Evolutionary conservation across 1,140 invertebrate genomes (phyloP).

Genomic region (Brevipalpus yothersi): DNA sequence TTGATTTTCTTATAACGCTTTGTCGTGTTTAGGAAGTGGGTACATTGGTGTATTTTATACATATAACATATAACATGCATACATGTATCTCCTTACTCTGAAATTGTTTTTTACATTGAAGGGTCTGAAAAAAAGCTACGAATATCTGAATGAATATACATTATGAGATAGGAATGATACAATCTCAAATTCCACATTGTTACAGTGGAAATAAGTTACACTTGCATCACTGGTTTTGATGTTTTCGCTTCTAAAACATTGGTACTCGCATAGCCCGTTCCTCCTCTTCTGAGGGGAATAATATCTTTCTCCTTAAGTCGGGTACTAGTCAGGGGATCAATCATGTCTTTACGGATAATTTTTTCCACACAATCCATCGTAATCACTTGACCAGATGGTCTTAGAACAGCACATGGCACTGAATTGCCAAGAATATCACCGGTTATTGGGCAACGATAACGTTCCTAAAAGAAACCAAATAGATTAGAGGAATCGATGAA

Average conservation of each 20-base stretch:
- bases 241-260: conserved; percentile 62
- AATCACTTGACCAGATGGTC: conserved; percentile 81
- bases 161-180: too few relatives aligned
- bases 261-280: conserved; percentile 72
- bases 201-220: conserved; percentile 18
- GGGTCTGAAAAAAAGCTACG: too few relatives aligned
- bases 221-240: conserved; percentile 61
- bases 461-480: conserved; percentile 27
- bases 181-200: too few relatives aligned
- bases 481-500: not conserved
- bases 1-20: too few relatives aligned
- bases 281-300: conserved; percentile 71
- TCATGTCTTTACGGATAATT: conserved; percentile 86
- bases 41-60: too few relatives aligned
- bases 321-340: conserved; percentile 70
- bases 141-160: too few relatives aligned
- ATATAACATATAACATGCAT: too few relatives aligned
- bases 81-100: too few relatives aligned
- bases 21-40: too few relatives aligned
- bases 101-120: too few relatives aligned
- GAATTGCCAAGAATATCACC: conserved; percentile 86
- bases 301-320: conserved; percentile 80
- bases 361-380: conserved; percentile 91
- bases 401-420: conserved; percentile 69
- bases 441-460: conserved; percentile 93